These are phyloP conservation scores for Toxostoma redivivum DNA, from an alignment of 2,113 vertebrate genomes.

Conservation along the genomic window DNA sequence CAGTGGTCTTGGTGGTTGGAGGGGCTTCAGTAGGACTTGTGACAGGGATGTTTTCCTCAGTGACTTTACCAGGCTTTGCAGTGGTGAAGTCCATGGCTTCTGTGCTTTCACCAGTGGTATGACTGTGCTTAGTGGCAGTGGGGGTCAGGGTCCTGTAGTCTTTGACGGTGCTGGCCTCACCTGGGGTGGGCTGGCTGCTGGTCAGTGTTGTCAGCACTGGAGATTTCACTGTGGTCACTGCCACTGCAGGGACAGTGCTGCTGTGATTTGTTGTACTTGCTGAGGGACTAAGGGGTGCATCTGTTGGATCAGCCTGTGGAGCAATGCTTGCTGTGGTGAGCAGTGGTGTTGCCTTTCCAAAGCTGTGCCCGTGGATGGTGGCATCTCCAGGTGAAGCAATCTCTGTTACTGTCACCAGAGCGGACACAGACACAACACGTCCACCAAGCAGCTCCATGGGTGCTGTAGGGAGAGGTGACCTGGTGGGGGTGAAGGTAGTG, in stretches of 20 bases:
- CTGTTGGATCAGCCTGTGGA: background rate
- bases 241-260: background rate
- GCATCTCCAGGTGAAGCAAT: background rate
- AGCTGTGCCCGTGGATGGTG: background rate
- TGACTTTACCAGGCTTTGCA: background rate
- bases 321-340: background rate
- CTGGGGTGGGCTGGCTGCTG: background rate
- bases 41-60: background rate
- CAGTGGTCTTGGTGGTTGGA: conserved; percentile 9
- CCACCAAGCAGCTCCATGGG: conserved; percentile 3
- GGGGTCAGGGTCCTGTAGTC: background rate
- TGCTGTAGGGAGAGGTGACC: background rate
- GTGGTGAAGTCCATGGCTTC: conserved; percentile 1
- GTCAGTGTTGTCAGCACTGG: background rate
- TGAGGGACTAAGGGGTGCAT: background rate
- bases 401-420: background rate
- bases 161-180: background rate
- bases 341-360: background rate
- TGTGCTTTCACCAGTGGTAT: background rate
- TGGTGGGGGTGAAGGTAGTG: background rate
- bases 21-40: background rate
- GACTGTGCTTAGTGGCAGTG: background rate
- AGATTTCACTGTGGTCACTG: background rate
- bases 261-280: background rate
- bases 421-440: background rate